A percentile compares a stretch with the other conserved stretches of the same genome.
These are phyloP conservation scores for Aphelenchoides bicaudatus DNA, from an alignment of 2,888 invertebrate species.

Conservation along the genomic window DNA sequence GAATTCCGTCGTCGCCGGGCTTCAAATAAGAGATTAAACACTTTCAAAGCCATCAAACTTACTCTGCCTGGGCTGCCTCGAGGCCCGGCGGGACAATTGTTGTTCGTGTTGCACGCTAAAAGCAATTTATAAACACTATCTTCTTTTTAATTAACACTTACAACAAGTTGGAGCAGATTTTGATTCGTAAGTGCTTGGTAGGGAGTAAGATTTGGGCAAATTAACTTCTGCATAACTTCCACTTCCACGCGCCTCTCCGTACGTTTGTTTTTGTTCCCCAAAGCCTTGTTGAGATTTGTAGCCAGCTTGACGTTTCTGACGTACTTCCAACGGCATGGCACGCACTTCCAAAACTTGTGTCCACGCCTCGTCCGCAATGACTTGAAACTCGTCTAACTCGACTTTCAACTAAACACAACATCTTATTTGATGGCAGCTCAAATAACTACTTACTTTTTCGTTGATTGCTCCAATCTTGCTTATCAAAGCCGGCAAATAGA, in stretches of 20 bases:
- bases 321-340: conserved; percentile 3
- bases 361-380: conserved; percentile 42
- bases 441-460: conserved; percentile 22
- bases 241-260: conserved; percentile 9
- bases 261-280: conserved; percentile 11
- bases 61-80: conserved; percentile 30
- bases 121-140: background rate
- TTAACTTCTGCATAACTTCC: conserved; percentile 3
- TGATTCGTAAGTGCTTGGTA: conserved; percentile 36
- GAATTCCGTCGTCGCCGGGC: conserved; percentile 37
- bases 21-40: background rate
- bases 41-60: background rate
- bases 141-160: conserved; percentile 4
- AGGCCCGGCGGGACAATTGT: conserved; percentile 39
- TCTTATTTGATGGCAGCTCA: background rate
- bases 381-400: conserved; percentile 36
- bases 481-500: conserved; percentile 38
- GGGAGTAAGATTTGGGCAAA: conserved; percentile 34
- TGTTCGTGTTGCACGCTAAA: conserved; percentile 38
- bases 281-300: conserved; percentile 1
- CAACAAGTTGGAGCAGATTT: conserved; percentile 33
- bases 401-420: conserved; percentile 29
- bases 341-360: conserved; percentile 25
- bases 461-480: conserved; percentile 37
- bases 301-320: conserved; percentile 19